phyloP scores from a whole-genome alignment of 2,797 vertebrate species.

The Onychomys arenicola region DNA sequence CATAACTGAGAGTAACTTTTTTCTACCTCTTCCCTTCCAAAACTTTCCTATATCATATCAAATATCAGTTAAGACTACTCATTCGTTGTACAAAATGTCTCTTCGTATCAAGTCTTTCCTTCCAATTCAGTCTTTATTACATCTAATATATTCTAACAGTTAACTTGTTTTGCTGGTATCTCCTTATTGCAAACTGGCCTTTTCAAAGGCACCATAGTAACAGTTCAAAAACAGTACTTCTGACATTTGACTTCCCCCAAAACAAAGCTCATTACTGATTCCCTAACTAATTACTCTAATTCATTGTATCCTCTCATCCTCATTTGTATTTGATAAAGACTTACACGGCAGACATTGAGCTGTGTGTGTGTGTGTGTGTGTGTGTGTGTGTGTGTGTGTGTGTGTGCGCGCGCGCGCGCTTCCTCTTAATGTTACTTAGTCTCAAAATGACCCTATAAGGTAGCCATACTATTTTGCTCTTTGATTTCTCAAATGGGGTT shows the following conservation, averaged over 20 bases:
- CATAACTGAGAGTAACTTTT: not conserved
- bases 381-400: no score
- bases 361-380: not conserved
- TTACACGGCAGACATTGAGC: not conserved
- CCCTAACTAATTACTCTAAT: not conserved
- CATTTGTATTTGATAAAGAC: not conserved
- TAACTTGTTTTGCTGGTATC: not conserved
- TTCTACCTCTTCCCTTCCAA: not conserved
- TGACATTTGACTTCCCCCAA: not conserved
- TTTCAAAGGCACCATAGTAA: not conserved
- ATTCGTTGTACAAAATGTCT: constrained; percentile 35
- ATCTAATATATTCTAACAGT: not conserved
- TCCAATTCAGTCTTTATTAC: not conserved
- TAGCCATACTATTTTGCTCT: not conserved
- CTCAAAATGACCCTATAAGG: not conserved
- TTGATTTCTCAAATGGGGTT: not conserved
- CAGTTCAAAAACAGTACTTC: constrained; percentile 1
- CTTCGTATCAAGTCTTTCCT: constrained; percentile 1
- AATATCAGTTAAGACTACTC: not conserved
- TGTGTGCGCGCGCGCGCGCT: not conserved
- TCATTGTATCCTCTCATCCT: not conserved
- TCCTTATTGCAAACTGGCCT: not conserved
- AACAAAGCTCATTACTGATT: not conserved
- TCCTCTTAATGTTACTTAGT: constrained; percentile 27
- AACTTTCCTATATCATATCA: not conserved